phyloP scores from a whole-genome alignment of 2,113 vertebrate species.

The Thamnophis sirtalis region DNA sequence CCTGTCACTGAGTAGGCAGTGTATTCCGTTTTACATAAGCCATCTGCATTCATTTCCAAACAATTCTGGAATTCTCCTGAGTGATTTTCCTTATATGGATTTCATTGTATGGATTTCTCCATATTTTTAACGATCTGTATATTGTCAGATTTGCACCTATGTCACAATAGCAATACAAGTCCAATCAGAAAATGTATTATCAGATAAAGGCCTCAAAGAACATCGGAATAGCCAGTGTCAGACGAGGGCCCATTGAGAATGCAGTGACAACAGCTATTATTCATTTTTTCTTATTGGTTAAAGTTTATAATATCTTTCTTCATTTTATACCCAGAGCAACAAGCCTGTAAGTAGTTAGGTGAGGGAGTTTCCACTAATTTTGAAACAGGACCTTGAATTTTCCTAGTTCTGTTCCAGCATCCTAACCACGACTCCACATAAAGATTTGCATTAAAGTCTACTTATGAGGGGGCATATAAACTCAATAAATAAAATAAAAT shows the following conservation, averaged over 20 bases:
- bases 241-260: background rate
- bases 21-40: slow-evolving; percentile 43
- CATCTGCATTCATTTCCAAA: background rate
- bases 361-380: background rate
- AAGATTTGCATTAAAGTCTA: background rate
- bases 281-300: background rate
- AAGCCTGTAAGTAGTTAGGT: background rate
- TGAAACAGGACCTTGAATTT: background rate
- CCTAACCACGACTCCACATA: background rate
- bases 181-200: background rate
- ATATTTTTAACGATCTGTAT: background rate
- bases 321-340: background rate
- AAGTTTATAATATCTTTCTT: background rate
- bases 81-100: background rate
- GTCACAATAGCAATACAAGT: background rate
- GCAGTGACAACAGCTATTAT: background rate
- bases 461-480: background rate
- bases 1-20: slow-evolving; percentile 35
- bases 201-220: background rate
- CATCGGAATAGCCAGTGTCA: background rate
- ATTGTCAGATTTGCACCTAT: background rate
- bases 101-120: background rate
- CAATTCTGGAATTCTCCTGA: background rate
- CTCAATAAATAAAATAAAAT: background rate
- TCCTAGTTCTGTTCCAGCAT: background rate